Percentiles rank a stretch among this genome's conserved stretches.
These are phyloP conservation scores for Tenthredo mesomela DNA, from an alignment of 2,888 invertebrate genomes.

Conservation along the genomic window DNA sequence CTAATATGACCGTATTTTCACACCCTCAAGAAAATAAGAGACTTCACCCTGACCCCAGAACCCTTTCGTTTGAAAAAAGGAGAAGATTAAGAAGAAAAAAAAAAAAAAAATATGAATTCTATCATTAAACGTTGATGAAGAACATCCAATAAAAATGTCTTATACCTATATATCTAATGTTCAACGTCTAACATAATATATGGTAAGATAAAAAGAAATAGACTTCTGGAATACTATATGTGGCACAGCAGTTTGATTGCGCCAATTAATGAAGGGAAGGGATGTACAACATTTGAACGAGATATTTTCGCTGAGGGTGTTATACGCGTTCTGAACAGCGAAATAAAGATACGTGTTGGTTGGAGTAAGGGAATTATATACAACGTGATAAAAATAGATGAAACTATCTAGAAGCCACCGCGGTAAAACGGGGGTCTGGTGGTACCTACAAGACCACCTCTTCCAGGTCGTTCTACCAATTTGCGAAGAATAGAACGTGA, in stretches of 20 bases:
- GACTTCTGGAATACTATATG: background rate
- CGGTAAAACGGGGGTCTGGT: slow-evolving; percentile 7
- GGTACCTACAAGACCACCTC: background rate
- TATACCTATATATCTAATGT: background rate
- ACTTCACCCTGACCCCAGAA: background rate
- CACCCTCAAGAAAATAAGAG: slow-evolving; percentile 23
- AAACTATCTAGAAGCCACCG: background rate
- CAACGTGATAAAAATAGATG: slow-evolving; percentile 30
- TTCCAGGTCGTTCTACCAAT: slow-evolving; percentile 34
- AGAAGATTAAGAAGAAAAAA: background rate
- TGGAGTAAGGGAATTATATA: background rate
- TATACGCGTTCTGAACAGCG: background rate
- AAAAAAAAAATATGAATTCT: background rate
- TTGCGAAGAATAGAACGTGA: slow-evolving; percentile 47
- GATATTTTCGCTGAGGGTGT: slow-evolving; percentile 14
- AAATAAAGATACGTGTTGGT: background rate
- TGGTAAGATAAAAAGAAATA: background rate
- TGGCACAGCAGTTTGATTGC: background rate
- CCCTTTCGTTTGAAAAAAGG: background rate
- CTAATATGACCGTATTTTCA: slow-evolving; percentile 44
- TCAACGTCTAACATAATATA: too few species aligned
- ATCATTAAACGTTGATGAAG: background rate
- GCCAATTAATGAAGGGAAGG: slow-evolving; percentile 13
- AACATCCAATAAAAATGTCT: background rate
- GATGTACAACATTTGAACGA: background rate